Conservation (phyloP, 2,797 vertebrate species). For the Betta splendens region DNA sequence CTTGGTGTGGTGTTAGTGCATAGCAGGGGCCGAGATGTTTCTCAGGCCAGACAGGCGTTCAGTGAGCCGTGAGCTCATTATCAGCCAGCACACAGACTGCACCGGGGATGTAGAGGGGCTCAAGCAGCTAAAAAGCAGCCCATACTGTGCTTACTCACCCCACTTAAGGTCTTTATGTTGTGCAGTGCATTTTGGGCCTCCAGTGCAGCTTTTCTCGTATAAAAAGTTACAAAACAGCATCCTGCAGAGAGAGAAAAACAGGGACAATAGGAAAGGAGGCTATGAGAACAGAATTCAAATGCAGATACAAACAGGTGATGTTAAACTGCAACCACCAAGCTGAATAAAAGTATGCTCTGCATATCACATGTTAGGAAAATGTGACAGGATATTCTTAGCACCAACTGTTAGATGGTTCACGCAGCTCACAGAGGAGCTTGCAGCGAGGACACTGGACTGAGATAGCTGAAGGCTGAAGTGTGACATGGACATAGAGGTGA, state of each 20-base stretch:
- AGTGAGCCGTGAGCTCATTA: slow-evolving; percentile 67
- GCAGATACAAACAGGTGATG: slow-evolving; percentile 38
- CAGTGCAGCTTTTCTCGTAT: slow-evolving; percentile 99
- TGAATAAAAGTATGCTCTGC: slow-evolving; percentile 26
- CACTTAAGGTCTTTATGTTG: slow-evolving; percentile 99
- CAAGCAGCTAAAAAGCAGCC: slow-evolving; percentile 60
- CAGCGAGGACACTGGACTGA: slow-evolving; percentile 46
- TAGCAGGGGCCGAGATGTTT: slow-evolving; percentile 40
- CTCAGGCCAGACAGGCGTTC: slow-evolving; percentile 46
- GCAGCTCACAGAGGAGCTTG: slow-evolving; percentile 46
- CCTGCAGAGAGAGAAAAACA: slow-evolving; percentile 79
- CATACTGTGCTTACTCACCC: slow-evolving; percentile 88
- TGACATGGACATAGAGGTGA: slow-evolving; percentile 50
- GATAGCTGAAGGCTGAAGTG: slow-evolving; percentile 43
- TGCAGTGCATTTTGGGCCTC: slow-evolving; percentile 99
- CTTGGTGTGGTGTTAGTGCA: slow-evolving; percentile 28
- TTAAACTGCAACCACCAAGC: slow-evolving; percentile 27
- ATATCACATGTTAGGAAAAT: slow-evolving; percentile 55
- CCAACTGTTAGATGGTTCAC: slow-evolving; percentile 30
- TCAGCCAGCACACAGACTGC: slow-evolving; percentile 43
- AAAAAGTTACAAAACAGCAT: slow-evolving; percentile 99
- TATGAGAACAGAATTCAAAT: slow-evolving; percentile 52
- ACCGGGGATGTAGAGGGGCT: slow-evolving; percentile 53
- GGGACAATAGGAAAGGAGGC: slow-evolving; percentile 28
- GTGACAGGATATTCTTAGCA: slow-evolving; percentile 65